Percentiles rank a stretch among this genome's conserved stretches.
Evolutionary conservation across 2,797 vertebrate species (phyloP).

Genomic region (Erithacus rubecula): DNA sequence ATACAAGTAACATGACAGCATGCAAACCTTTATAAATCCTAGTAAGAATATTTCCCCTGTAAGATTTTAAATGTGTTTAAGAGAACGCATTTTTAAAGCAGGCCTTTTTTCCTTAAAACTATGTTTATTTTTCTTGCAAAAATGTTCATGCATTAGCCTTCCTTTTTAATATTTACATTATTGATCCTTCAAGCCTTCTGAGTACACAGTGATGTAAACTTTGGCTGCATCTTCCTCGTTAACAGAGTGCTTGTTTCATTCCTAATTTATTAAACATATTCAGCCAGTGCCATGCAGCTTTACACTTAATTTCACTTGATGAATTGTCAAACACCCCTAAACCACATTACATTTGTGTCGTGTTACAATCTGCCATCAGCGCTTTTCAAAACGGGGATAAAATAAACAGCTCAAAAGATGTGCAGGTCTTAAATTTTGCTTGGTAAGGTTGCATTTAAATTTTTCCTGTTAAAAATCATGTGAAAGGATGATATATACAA

Average conservation of each 20-base stretch:
- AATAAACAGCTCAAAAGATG: not conserved
- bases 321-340: slow-evolving; percentile 21
- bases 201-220: not conserved
- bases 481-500: not conserved
- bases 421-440: not conserved
- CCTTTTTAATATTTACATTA: slow-evolving; percentile 20
- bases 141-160: not conserved
- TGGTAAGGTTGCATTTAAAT: slow-evolving; percentile 16
- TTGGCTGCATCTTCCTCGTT: slow-evolving; percentile 9
- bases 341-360: not conserved
- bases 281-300: slow-evolving; percentile 13
- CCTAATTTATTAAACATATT: slow-evolving; percentile 53
- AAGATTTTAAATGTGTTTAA: not conserved
- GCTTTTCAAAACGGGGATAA: slow-evolving; percentile 1
- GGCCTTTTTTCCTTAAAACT: not conserved
- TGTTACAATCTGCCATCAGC: not conserved
- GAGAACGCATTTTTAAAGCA: not conserved
- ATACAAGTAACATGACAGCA: not conserved
- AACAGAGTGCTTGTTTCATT: slow-evolving; percentile 1
- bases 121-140: not conserved
- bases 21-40: not conserved
- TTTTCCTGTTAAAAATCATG: not conserved
- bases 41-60: not conserved
- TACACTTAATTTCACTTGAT: slow-evolving; percentile 40
- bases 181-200: slow-evolving; percentile 23